Evolutionary conservation across 2,797 vertebrate genomes (phyloP).

Genomic region (Thaleichthys pacificus): DNA sequence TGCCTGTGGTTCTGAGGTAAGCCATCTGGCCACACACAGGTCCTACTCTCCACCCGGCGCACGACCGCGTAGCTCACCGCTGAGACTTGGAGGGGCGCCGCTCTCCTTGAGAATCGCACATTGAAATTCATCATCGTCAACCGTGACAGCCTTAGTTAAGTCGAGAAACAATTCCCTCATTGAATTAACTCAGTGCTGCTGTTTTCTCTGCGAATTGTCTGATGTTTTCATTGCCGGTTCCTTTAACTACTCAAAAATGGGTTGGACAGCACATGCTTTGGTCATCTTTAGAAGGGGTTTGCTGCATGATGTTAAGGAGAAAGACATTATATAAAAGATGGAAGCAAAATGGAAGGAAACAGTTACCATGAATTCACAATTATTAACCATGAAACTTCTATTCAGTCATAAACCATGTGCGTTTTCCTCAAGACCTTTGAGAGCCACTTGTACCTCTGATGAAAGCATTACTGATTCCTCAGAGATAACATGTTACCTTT

Average conservation of each 20-base stretch:
- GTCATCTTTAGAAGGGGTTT: too few relatives aligned
- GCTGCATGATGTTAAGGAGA: too few relatives aligned
- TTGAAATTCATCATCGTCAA: background rate
- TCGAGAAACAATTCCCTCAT: background rate
- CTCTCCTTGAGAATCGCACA: background rate
- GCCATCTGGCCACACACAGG: background rate
- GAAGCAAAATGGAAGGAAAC: too few relatives aligned
- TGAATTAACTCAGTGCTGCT: background rate
- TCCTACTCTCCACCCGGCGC: background rate
- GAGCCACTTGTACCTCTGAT: background rate
- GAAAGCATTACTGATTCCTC: background rate
- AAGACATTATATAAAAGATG: too few relatives aligned
- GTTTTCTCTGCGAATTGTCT: too few relatives aligned
- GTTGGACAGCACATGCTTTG: too few relatives aligned
- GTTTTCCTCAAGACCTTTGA: background rate
- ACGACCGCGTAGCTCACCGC: too few relatives aligned
- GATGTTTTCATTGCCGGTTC: too few relatives aligned
- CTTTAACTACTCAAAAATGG: too few relatives aligned
- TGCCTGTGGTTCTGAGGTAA: constrained; percentile 1
- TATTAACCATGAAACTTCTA: background rate
- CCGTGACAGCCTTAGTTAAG: background rate
- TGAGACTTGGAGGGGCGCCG: background rate
- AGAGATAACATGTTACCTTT: background rate
- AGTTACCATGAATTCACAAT: too few relatives aligned
- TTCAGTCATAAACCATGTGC: background rate